Percentiles rank a stretch among this genome's conserved stretches.
phyloP scores from a whole-genome alignment of 2,888 invertebrate genomes.

The Eupithecia insigniata region DNA sequence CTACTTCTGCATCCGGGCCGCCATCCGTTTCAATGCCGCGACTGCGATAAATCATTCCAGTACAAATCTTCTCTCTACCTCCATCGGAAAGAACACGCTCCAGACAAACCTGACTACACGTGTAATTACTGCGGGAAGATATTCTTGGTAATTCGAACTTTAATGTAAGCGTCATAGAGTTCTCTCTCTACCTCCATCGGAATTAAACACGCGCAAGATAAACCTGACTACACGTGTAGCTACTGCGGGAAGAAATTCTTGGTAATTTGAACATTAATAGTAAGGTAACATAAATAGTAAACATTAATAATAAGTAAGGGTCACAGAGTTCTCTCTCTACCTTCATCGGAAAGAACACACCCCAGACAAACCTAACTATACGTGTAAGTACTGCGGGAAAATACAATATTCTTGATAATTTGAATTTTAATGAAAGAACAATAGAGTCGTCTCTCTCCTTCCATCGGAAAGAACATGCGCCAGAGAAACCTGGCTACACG shows the following conservation, averaged over 20 bases:
- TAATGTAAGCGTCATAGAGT: conserved; percentile 52
- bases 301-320: no score
- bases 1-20: conserved; percentile 79
- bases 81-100: conserved; percentile 78
- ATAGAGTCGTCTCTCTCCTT: conserved; percentile 75
- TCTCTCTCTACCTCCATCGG: conserved; percentile 82
- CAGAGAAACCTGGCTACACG: conserved; percentile 70
- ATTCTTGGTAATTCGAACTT: conserved; percentile 65
- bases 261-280: conserved; percentile 53
- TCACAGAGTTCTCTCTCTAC: conserved; percentile 77
- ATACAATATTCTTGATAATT: conserved; percentile 74
- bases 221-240: conserved; percentile 71
- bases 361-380: conserved; percentile 68
- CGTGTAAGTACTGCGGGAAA: conserved; percentile 71
- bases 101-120: conserved; percentile 70
- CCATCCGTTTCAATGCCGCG: conserved; percentile 77
- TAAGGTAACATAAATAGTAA: no score
- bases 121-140: conserved; percentile 80
- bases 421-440: neutral
- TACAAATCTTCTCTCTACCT: conserved; percentile 84
- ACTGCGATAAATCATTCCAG: conserved; percentile 83
- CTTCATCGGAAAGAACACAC: conserved; percentile 81
- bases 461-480: conserved; percentile 78
- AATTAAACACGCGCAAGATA: conserved; percentile 75
- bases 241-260: conserved; percentile 80